Conservation (phyloP, 2,888 invertebrate genomes). For the Fragum sueziense region DNA sequence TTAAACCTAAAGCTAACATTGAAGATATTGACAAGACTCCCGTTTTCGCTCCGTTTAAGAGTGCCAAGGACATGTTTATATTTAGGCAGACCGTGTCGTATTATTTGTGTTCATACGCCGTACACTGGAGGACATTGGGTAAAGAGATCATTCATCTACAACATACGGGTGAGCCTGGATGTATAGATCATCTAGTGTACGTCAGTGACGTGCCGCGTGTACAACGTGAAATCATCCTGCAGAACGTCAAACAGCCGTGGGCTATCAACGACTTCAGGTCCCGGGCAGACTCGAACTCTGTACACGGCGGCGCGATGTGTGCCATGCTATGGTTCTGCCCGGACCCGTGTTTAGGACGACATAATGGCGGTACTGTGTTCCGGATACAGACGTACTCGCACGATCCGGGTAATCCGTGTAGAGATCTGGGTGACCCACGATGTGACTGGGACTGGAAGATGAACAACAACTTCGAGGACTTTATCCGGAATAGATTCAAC, state of each 20-base stretch:
- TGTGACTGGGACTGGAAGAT: slow-evolving; percentile 54
- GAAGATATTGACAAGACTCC: neutral
- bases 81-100: slow-evolving; percentile 72
- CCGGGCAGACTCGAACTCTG: slow-evolving; percentile 10
- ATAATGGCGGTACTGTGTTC: slow-evolving; percentile 54
- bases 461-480: slow-evolving; percentile 70
- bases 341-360: slow-evolving; percentile 72
- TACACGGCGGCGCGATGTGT: slow-evolving; percentile 66
- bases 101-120: slow-evolving; percentile 76
- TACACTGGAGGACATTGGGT: slow-evolving; percentile 43
- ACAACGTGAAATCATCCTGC: slow-evolving; percentile 12
- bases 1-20: neutral
- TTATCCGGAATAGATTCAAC: slow-evolving; percentile 73
- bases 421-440: slow-evolving; percentile 43
- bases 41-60: slow-evolving; percentile 42
- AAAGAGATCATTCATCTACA: neutral
- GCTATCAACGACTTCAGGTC: slow-evolving; percentile 45
- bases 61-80: slow-evolving; percentile 63
- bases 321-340: slow-evolving; percentile 77
- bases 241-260: neutral
- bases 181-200: slow-evolving; percentile 56
- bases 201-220: slow-evolving; percentile 50
- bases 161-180: slow-evolving; percentile 32
- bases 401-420: slow-evolving; percentile 68
- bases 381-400: neutral